Percentiles rank a stretch among this genome's conserved stretches.
Conservation (phyloP, 2,113 vertebrate species). For the Sylvietta virens region DNA sequence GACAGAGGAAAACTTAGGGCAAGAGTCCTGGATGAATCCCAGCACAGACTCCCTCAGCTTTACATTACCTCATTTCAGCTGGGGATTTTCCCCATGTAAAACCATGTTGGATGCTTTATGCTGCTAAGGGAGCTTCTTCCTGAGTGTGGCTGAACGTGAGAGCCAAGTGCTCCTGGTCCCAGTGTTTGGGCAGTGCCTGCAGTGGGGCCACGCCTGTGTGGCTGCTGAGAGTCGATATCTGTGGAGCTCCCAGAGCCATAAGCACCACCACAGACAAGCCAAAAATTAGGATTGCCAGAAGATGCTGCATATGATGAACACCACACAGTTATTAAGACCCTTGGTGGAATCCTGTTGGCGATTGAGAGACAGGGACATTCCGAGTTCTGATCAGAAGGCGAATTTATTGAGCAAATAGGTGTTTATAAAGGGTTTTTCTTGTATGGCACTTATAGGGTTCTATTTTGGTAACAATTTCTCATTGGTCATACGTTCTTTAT, state of each 20-base stretch:
- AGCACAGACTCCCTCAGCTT: background rate
- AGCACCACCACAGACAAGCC: background rate
- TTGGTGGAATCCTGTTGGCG: background rate
- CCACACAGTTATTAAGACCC: background rate
- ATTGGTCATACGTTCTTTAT: background rate
- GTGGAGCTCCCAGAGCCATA: background rate
- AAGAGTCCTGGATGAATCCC: background rate
- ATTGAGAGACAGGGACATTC: background rate
- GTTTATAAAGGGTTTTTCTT: background rate
- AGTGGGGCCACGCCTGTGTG: rapidly evolving
- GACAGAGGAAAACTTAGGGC: background rate
- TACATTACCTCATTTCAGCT: background rate
- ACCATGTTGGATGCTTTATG: background rate
- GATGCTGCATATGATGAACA: background rate
- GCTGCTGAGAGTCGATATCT: background rate
- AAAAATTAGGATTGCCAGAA: background rate
- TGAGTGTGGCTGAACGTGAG: background rate
- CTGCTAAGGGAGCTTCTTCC: background rate
- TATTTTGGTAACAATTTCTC: background rate
- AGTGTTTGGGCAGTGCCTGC: background rate
- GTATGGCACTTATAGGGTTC: background rate
- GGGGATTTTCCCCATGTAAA: background rate
- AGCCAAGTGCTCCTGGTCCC: background rate
- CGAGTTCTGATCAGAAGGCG: background rate
- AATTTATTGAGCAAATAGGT: background rate